Conservation (phyloP, 2,797 vertebrate species). For the Sebastes trivittatus region DNA sequence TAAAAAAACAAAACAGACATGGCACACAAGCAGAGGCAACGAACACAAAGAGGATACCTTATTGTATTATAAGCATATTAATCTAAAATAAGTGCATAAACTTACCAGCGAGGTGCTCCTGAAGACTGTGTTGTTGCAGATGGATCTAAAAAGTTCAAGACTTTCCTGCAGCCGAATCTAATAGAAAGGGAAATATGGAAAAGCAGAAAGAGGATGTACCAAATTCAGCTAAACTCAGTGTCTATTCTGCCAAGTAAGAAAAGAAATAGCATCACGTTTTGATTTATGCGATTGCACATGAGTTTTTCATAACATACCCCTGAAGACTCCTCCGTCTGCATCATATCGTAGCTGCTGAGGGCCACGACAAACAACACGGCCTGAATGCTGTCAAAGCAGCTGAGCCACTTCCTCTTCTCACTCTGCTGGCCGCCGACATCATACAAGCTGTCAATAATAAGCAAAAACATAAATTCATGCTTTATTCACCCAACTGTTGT, state of each 20-base stretch:
- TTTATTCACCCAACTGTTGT: background rate
- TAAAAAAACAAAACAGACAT: background rate
- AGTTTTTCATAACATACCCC: constrained; percentile 50
- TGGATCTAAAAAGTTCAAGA: constrained; percentile 70
- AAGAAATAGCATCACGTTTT: background rate
- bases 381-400: constrained; percentile 80
- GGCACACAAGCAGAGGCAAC: background rate
- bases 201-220: accelerated
- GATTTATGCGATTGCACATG: background rate
- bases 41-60: background rate
- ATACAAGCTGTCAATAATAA: constrained; percentile 68
- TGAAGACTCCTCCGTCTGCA: constrained; percentile 45
- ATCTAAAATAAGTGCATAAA: background rate
- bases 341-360: constrained; percentile 79
- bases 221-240: background rate
- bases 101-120: constrained; percentile 71
- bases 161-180: constrained; percentile 78
- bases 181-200: background rate
- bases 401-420: constrained; percentile 80
- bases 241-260: background rate
- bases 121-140: constrained; percentile 71
- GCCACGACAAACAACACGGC: constrained; percentile 79
- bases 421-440: constrained; percentile 80
- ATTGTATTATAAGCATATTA: background rate
- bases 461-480: background rate